Base-by-base conservation (phyloP, 2,797 vertebrate species). In the Botia almorhae region DNA sequence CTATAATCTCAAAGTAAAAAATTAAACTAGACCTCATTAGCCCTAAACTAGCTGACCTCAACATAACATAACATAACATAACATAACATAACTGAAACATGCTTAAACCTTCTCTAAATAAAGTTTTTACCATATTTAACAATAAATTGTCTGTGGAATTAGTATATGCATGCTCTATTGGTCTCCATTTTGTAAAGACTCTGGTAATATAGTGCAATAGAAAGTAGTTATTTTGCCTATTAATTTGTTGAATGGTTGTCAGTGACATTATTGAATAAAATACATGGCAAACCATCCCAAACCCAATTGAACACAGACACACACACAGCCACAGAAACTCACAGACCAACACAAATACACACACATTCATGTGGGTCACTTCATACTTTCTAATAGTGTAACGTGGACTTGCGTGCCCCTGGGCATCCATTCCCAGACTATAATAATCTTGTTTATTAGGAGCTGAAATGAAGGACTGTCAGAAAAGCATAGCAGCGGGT, bases 401-500 rank as follows among this genome's bases (percentile, higher is more conserved):
- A 36, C 23, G 39, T 76, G 75, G 78, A 61, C 70, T 69, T 33
- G 16, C 76, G 76, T 69, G 63, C 29, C 50, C 69, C 64, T 33
- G 64, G 69, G 26, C 63, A 53, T 69, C 51, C 69, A 26, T 73
- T 84, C 77, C 29, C 46, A 79, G 78, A 64, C 79, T 76, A 83
- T 81, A 84, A 81, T 82, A 71, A 86, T 76, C 78, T 79, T 79
- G 77, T 84, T 84, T 84, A 83, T 76, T 78, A 84, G 64, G 63
- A 63, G 71, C 56, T 14, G 12, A 63, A 81, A 76, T 72, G 43
- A 80, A 61, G 69, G 64, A 69, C 70, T 14, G 17, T 60, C 69
- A 68, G 69, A 74, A 64, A 58, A 78, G 46, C 65, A 56, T 39
- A 64, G 63, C 29, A 21, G 29, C 7, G 11, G 73, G 51, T 26